phyloP scores from a whole-genome alignment of 2,113 vertebrate genomes.

The Apeltes quadracus region DNA sequence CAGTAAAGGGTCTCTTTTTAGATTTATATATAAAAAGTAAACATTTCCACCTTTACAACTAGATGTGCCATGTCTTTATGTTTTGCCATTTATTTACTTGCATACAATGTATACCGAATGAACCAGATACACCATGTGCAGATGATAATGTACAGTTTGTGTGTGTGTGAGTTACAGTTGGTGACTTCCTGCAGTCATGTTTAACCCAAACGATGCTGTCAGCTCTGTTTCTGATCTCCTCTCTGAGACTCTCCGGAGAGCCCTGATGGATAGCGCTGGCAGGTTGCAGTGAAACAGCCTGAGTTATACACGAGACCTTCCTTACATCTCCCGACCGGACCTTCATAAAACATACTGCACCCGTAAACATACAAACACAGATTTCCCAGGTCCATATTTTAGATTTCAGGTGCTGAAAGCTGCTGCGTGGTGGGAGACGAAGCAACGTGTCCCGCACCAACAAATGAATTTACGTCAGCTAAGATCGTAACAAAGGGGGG shows the following conservation, averaged over 20 bases:
- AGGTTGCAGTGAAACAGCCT: constrained; percentile 52
- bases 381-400: constrained; percentile 71
- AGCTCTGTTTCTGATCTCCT: constrained; percentile 59
- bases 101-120: neutral
- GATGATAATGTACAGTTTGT: constrained; percentile 20
- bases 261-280: constrained; percentile 52
- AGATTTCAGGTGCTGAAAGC: constrained; percentile 73
- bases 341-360: constrained; percentile 61
- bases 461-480: constrained; percentile 66
- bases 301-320: constrained; percentile 68
- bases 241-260: constrained; percentile 50
- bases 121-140: constrained; percentile 15
- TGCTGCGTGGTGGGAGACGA: constrained; percentile 45
- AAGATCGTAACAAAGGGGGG: constrained; percentile 53
- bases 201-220: constrained; percentile 28
- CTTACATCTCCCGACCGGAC: constrained; percentile 54
- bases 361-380: constrained; percentile 48
- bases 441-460: constrained; percentile 56
- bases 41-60: neutral
- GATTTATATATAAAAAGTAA: neutral
- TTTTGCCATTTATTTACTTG: constrained; percentile 10
- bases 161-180: constrained; percentile 16
- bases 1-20: neutral
- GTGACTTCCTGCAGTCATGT: constrained; percentile 45
- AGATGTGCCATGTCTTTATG: neutral